Base-by-base conservation (phyloP, 1,140 invertebrate genomes). In the Metopolophium dirhodum region DNA sequence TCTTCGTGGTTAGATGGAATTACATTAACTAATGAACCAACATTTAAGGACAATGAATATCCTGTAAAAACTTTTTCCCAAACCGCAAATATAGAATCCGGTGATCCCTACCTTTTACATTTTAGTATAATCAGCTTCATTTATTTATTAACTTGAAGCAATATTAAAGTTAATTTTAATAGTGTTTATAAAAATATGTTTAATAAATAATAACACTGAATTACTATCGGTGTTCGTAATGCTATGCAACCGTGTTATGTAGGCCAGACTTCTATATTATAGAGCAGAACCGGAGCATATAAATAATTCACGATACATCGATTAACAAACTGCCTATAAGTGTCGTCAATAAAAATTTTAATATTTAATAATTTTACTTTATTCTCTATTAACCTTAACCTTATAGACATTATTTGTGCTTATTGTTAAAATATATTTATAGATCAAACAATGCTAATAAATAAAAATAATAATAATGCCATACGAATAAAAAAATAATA, bases 251-350 rank as follows among this genome's bases (percentile, higher is more conserved):
- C 6, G 30, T 77, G 14, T 77, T n/a, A 77, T n/a, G 61, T 77
- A 77, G 61, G 61, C 30, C 30, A 77, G n/a, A 77, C 61, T 77
- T 14, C 6, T 11, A 86, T 86, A 47, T 86, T 86, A 47, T 86
- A 86, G 22, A 86, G 41, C 41, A 41, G 26, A 86, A 86, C 9
- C 23, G 9, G 11, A 45, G 4, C 85, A 30, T 45, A 86, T 86
- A 47, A 86, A 86, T 86, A 86, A 86, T 86, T 86, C 85, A 86
- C 85, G 41, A 45, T 9, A 45, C 11, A 85, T 86, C 23, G 85
- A 86, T 86, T 86, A 14, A 30, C 37, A 47, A 77, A 77, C n/a
- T 77, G 14, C 30, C 3, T 77, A 77, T 35, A 77, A 77, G n/a
- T 77, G n/a, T 77, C 7, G 18, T 77, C 11, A 77, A n/a, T n/a